Conservation (phyloP, 2,888 invertebrate species). For the Lithophane socia region DNA sequence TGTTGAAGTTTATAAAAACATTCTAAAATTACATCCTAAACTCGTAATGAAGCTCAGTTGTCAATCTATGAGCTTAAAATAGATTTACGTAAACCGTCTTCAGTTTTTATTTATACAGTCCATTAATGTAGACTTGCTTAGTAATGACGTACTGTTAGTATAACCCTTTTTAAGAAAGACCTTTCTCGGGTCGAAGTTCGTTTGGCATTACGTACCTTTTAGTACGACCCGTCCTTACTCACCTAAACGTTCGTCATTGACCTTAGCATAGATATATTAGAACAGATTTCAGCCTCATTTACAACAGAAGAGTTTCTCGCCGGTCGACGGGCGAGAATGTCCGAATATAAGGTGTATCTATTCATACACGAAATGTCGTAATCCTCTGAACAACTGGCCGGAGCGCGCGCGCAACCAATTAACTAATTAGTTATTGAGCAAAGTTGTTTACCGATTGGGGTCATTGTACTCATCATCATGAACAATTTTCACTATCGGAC, state of each 20-base stretch:
- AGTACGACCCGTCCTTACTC: slow-evolving; percentile 53
- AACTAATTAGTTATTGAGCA: too few relatives aligned
- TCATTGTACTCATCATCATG: too few relatives aligned
- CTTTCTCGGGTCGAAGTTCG: slow-evolving; percentile 45
- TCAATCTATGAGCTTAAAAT: slow-evolving; percentile 13
- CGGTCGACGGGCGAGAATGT: neutral
- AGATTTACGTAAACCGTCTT: slow-evolving; percentile 11
- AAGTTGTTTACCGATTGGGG: too few relatives aligned
- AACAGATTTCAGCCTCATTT: slow-evolving; percentile 32
- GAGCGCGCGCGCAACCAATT: too few relatives aligned
- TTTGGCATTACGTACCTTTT: slow-evolving; percentile 43
- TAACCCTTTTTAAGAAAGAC: slow-evolving; percentile 51
- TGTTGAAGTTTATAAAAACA: neutral
- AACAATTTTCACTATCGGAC: too few relatives aligned
- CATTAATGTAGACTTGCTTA: slow-evolving; percentile 40
- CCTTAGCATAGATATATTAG: slow-evolving; percentile 45
- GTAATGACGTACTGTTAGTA: slow-evolving; percentile 47
- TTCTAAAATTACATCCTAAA: neutral
- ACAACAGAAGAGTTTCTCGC: slow-evolving; percentile 18
- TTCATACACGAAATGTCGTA: too few relatives aligned
- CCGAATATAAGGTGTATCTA: neutral
- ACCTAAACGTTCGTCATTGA: slow-evolving; percentile 44
- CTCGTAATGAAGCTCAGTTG: neutral
- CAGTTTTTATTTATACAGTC: slow-evolving; percentile 21
- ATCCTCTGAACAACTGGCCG: too few relatives aligned